Conservation (phyloP, 2,113 vertebrate species). For the Propithecus coquereli region DNA sequence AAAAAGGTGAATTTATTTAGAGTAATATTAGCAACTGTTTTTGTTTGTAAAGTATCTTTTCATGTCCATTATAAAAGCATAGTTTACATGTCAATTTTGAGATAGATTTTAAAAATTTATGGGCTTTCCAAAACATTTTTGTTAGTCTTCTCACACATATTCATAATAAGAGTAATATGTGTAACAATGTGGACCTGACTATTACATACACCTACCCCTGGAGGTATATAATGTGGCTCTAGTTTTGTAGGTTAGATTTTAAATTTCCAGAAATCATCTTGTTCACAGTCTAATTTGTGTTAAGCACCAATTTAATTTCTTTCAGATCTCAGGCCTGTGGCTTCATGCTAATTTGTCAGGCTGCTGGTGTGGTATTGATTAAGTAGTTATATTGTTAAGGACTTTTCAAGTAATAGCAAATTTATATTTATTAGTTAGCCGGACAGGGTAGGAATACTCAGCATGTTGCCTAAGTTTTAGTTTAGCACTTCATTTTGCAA, state of each 20-base stretch:
- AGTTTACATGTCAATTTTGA: not conserved
- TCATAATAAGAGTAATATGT: not conserved
- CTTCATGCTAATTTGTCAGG: slow-evolving; percentile 52
- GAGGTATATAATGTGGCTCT: not conserved
- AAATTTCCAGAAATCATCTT: slow-evolving; percentile 43
- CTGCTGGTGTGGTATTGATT: slow-evolving; percentile 60
- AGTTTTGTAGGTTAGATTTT: slow-evolving; percentile 22
- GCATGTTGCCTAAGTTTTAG: slow-evolving; percentile 40
- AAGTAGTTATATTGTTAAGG: slow-evolving; percentile 55
- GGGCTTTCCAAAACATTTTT: not conserved
- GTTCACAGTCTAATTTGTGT: slow-evolving; percentile 56
- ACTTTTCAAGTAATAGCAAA: slow-evolving; percentile 50
- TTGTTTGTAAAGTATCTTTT: not conserved
- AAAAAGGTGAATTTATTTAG: not conserved
- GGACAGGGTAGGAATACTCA: slow-evolving; percentile 22
- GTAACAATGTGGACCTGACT: not conserved
- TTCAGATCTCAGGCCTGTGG: slow-evolving; percentile 45
- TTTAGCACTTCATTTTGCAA: slow-evolving; percentile 55
- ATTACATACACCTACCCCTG: not conserved
- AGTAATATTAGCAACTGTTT: not conserved
- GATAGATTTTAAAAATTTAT: not conserved
- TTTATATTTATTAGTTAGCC: slow-evolving; percentile 64
- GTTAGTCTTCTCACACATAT: not conserved
- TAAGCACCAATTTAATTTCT: slow-evolving; percentile 62
- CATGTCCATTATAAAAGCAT: not conserved